Base-by-base conservation (phyloP, 2,797 vertebrate genomes). In the Cyprinodon diabolis region DNA sequence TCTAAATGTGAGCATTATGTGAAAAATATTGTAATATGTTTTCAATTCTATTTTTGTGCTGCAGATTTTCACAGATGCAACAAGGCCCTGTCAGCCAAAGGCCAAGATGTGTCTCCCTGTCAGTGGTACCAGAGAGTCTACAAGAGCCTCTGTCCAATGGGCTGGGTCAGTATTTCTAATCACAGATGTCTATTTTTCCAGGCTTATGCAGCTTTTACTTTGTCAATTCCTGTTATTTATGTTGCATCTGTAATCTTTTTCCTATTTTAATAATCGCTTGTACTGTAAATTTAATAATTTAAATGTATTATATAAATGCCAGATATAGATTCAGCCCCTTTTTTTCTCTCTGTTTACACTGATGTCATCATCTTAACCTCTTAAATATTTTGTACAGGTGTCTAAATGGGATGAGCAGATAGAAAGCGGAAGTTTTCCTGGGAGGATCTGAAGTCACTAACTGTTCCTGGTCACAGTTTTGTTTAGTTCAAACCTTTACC, bases 11-110 rank as follows among this genome's bases (percentile, higher is more conserved):
- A 65, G 40, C 6, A 13, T 65, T 13, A 7, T 65, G 40, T 23
- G 12, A 23, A 23, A 47, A 45, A 30, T 30, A 30, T 30, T 30
- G 30, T 30, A 30, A 30, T 30, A 30, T 30, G 30, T 30, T 30
- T 30, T 30, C 30, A 30, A 30, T 30, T 30, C 30, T 43, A 5
- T 4, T 57, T 57, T 49, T 56, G 8, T 66, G 23, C 37, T 69
- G 6, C 82, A 96, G 95, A 96, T 78, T 96, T 86, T 81, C 95
- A 96, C 90, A 90, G 95, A 86, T 96, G 95, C 90, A 95, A 90
- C 89, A 96, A 96, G 78, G 94, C 94, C 10, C 87, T 96, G 84
- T 78, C 90, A 8, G 89, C 88, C 57, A 95, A 90, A 90, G 95
- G 87, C 72, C 93, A 94, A 84, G 95, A 96, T 62, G 69, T 83